Base-by-base conservation (phyloP, 2,888 invertebrate genomes). In the Dorcus parallelipipedus region DNA sequence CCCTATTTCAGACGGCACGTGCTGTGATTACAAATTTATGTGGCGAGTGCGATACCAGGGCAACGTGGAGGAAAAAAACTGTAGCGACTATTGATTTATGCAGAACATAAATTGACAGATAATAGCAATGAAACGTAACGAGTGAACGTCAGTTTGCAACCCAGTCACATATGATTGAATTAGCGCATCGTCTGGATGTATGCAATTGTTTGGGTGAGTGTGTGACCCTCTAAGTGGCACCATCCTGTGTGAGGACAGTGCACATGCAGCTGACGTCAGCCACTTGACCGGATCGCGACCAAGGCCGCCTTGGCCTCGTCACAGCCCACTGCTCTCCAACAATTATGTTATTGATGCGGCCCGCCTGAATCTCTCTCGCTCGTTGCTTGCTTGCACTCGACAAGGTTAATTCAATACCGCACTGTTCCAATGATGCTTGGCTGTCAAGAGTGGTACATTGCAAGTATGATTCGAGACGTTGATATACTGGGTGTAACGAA, bases 261-360 rank as follows among this genome's bases (percentile, higher is more conserved):
- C 61, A 61, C 56, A 64, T 64, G 62, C 62, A 64, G 58, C 59
- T 64, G 64, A 67, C 64, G 67, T 67, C 67, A 66, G 53, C 63
- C 61, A 64, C 61, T 67, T 67, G 64, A 66, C 67, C 64, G 64
- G 61, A 63, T 61, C 61, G 57, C 62, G 59, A 56, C 64, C 67
- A 67, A 67, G 67, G 67, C 62, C 65, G 61, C 41, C 53, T 53
- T 56, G 61, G 62, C 61, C 57, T 61, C 61, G 57, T 61, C 61
- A 58, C 63, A 60, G 57, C 61, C 62, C 60, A 57, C 60, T 65
- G 62, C 63, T 58, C 63, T 52, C 58, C 54, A 54, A 63, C 62
- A 64, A 64, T 64, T 62, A 62, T 61, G 63, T 58, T 60, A 63
- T 62, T 63, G 61, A 62, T 62, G 63, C 59, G 56, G 53, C 56